A percentile compares a stretch with the other conserved stretches of the same genome.
These are phyloP conservation scores for Chitala chitala DNA, from an alignment of 2,113 vertebrate genomes.

Conservation along the genomic window DNA sequence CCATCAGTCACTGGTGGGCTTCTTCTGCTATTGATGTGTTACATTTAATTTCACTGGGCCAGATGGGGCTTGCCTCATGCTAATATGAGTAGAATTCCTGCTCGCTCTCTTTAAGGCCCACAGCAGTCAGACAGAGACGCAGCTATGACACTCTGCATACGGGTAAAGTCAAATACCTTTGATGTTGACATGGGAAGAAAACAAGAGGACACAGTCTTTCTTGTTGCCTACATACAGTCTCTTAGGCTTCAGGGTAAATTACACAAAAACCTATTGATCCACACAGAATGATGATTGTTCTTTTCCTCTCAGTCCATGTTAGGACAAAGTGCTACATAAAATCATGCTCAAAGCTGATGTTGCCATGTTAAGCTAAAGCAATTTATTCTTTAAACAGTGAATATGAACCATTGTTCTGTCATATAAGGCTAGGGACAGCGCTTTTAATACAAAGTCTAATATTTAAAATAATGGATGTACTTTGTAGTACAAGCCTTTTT, in stretches of 20 bases:
- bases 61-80: slow-evolving; percentile 21
- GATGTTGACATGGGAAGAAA: no score
- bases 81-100: slow-evolving; percentile 28
- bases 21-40: slow-evolving; percentile 35
- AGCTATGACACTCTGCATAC: slow-evolving; percentile 25
- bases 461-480: no score
- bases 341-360: no score
- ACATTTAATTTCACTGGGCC: slow-evolving; percentile 35
- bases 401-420: no score
- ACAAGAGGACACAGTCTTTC: not conserved
- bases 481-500: no score
- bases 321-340: no score
- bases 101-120: slow-evolving; percentile 26
- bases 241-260: not conserved
- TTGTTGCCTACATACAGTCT: not conserved
- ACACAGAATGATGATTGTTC: not conserved
- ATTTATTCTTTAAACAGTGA: no score
- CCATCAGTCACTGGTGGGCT: slow-evolving; percentile 33
- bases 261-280: not conserved
- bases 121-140: slow-evolving; percentile 25
- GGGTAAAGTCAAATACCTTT: no score
- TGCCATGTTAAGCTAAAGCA: no score
- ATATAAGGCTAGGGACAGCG: no score
- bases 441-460: no score
- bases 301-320: no score